phyloP scores from a whole-genome alignment of 1,140 invertebrate species.

The Orchestia grillus region DNA sequence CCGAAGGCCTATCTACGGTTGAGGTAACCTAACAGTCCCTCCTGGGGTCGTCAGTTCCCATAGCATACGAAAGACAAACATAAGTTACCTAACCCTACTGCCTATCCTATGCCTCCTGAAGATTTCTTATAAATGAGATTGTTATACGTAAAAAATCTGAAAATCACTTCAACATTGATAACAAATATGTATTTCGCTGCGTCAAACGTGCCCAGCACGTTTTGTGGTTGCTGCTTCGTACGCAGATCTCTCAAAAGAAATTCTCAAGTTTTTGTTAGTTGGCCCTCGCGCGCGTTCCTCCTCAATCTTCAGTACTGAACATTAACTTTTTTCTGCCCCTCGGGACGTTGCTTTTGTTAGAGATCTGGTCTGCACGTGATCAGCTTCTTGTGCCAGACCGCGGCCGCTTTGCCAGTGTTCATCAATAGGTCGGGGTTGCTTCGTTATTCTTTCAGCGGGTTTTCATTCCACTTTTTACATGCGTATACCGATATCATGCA shows the following conservation, averaged over 20 bases:
- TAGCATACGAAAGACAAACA: too few species aligned
- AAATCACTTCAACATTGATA: neutral
- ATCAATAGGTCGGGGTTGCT: neutral
- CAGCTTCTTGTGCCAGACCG: neutral
- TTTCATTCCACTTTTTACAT: neutral
- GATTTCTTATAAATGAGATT: too few species aligned
- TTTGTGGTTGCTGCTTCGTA: neutral
- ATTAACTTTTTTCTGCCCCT: neutral
- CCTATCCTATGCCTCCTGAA: too few species aligned
- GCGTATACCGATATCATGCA: neutral
- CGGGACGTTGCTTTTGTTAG: neutral
- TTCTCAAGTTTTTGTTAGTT: neutral
- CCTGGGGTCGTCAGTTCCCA: too few species aligned
- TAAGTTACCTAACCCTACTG: too few species aligned
- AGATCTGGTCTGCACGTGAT: neutral
- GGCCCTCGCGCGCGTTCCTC: neutral
- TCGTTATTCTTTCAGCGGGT: neutral
- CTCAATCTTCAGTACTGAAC: neutral
- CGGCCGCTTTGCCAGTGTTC: neutral
- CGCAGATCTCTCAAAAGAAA: neutral
- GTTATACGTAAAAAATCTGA: neutral
- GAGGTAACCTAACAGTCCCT: too few species aligned
- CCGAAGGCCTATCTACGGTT: too few species aligned
- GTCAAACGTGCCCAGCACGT: neutral
- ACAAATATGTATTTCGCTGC: neutral